Percentiles rank a stretch among this genome's conserved stretches.
These are phyloP conservation scores for Macquaria australasica DNA, from an alignment of 2,113 vertebrate species.

Conservation along the genomic window DNA sequence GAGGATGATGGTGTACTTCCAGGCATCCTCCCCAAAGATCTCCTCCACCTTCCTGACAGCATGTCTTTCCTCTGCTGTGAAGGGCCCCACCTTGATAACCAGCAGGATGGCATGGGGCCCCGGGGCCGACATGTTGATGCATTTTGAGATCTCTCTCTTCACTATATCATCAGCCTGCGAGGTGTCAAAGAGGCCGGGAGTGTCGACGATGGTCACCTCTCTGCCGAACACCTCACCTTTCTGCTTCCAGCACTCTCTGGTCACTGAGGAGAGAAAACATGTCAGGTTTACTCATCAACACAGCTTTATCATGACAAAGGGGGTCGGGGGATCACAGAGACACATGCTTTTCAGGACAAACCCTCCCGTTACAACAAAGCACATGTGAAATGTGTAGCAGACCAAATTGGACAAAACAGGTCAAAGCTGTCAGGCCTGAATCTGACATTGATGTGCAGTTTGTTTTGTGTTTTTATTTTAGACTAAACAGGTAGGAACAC, in stretches of 20 bases:
- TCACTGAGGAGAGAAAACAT: slow-evolving; percentile 24
- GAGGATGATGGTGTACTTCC: slow-evolving; percentile 48
- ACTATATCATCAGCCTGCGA: not conserved
- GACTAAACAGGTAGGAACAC: too few species aligned
- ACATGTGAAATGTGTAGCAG: too few species aligned
- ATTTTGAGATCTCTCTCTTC: slow-evolving; percentile 31
- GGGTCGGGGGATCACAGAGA: too few species aligned
- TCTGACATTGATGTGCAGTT: too few species aligned
- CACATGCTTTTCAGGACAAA: too few species aligned
- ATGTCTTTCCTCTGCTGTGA: not conserved
- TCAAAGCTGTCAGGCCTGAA: too few species aligned
- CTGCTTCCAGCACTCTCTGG: slow-evolving; percentile 1
- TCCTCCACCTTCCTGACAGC: slow-evolving; percentile 31
- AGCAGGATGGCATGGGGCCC: slow-evolving; percentile 63
- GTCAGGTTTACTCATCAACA: not conserved
- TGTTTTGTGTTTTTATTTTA: too few species aligned
- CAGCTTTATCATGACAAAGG: too few species aligned
- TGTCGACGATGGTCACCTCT: slow-evolving; percentile 35
- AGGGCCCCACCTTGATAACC: slow-evolving; percentile 32
- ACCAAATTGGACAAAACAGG: too few species aligned
- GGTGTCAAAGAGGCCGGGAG: slow-evolving; percentile 45
- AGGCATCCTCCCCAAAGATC: slow-evolving; percentile 38
- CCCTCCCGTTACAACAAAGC: too few species aligned
- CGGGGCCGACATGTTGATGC: slow-evolving; percentile 54
- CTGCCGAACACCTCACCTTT: not conserved